phyloP scores from a whole-genome alignment of 1,140 invertebrate genomes.

The Zaprionus gabonicus region DNA sequence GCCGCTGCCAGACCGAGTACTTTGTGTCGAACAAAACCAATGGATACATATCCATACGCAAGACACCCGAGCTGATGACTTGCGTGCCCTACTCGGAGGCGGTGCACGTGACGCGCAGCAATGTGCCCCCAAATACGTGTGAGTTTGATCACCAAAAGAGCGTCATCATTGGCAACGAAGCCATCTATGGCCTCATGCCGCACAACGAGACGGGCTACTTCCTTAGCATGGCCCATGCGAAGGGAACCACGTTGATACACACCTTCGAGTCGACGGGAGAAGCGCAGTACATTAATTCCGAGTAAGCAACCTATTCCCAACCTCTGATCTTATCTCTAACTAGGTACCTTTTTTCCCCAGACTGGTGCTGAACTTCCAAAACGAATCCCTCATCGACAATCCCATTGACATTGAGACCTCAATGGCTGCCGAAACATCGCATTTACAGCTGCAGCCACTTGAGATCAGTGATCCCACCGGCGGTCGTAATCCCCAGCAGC shows the following conservation, averaged over 20 bases:
- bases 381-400: slow-evolving; percentile 75
- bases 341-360: slow-evolving; percentile 23
- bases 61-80: slow-evolving; percentile 79
- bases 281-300: slow-evolving; percentile 80
- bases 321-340: no score
- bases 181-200: slow-evolving; percentile 75
- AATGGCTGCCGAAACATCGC: slow-evolving; percentile 62
- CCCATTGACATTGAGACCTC: slow-evolving; percentile 74
- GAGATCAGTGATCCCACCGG: slow-evolving; percentile 75
- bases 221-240: slow-evolving; percentile 76
- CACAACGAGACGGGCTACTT: slow-evolving; percentile 80
- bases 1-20: slow-evolving; percentile 81
- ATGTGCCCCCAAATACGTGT: slow-evolving; percentile 79
- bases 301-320: slow-evolving; percentile 39
- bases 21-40: slow-evolving; percentile 82
- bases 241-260: slow-evolving; percentile 79
- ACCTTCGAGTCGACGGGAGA: slow-evolving; percentile 84
- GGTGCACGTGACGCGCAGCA: slow-evolving; percentile 76
- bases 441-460: slow-evolving; percentile 61
- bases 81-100: slow-evolving; percentile 75
- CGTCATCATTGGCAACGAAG: slow-evolving; percentile 83
- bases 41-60: slow-evolving; percentile 75
- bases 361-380: slow-evolving; percentile 72
- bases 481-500: slow-evolving; percentile 74
- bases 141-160: slow-evolving; percentile 83